Evolutionary conservation across 2,888 invertebrate species (phyloP), one percentile per base, ranked within the genome.

Genomic region (Pollenia labialis): DNA sequence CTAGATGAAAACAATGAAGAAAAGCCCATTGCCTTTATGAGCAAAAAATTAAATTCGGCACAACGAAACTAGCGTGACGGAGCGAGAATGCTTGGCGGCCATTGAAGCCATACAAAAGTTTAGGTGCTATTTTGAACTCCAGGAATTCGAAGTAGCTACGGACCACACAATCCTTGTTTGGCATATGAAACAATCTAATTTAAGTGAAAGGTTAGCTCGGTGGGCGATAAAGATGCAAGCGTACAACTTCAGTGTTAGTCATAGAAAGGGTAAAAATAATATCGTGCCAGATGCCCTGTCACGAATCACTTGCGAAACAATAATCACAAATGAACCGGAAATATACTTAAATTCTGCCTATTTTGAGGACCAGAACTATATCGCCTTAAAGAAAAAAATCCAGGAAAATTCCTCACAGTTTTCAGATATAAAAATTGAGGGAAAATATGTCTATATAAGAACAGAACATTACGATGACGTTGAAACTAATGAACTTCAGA

Each of bases 111-210:
- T 77, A 6, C 40, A 66, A 11, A 23, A 14, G 12, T 76, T 64
- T 23, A 16, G 76, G 12, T 58, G 77, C 10, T 77, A 68, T n/a
- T 7, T 56, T 11, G 76, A 77, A 56, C 18, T 79, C 56, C 68
- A 79, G 16, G 58, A 68, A 1, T 60, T 79, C 8, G 52, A 62
- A 50, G 44, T 80, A 2, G 40, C 71, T 2, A 80, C 69, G 2
- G 69, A 80, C 18, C 79, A 71, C 14, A 69, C 68, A 10, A 54
- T 46, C 40, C 48, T 79, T 1, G 14, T 77, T 6, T 68, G 68
- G 68, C 18, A 69, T 8, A 79, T 56, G 66, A 18, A 10, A 3
- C 76, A 77, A 32, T 18, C 68, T 1, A 50, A 79, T 18, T 48
- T 69, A 2, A 69, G 40, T 4, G 68, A 50, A 12, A 40, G 69